A percentile compares a stretch with the other conserved stretches of the same genome.
phyloP scores from a whole-genome alignment of 2,113 vertebrate species.

The Rattus rattus region DNA sequence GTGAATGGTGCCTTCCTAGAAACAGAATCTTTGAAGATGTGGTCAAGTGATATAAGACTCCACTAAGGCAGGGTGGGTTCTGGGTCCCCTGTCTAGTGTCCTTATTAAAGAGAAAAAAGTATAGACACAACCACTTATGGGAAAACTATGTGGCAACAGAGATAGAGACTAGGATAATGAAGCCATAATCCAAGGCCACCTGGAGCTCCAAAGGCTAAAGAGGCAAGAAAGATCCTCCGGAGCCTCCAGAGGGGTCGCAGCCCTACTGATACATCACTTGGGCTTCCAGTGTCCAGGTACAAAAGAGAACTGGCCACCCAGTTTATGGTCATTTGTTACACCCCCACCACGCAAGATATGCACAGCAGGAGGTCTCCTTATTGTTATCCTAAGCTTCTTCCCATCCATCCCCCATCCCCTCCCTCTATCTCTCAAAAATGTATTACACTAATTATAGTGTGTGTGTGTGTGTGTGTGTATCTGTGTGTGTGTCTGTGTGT shows the following conservation, averaged over 20 bases:
- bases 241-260: background rate
- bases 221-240: background rate
- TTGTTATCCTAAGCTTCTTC: background rate
- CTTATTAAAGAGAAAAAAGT: background rate
- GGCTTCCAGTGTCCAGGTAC: background rate
- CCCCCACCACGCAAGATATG: background rate
- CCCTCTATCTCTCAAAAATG: background rate
- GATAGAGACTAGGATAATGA: background rate
- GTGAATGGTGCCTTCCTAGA: background rate
- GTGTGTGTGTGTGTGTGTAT: background rate
- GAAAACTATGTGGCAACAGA: fast-evolving
- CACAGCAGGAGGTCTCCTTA: too few relatives aligned
- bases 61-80: background rate
- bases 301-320: background rate
- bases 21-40: background rate
- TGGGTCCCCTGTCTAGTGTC: too few relatives aligned
- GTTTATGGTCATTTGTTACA: background rate
- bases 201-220: background rate
- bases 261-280: too few relatives aligned
- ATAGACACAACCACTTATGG: background rate
- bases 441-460: background rate
- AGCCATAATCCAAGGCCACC: background rate
- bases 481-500: background rate
- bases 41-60: background rate
- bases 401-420: background rate